Percentiles rank a stretch among this genome's conserved stretches.
Evolutionary conservation across 2,797 vertebrate genomes (phyloP).

Genomic region (Enteromius radiatus): DNA sequence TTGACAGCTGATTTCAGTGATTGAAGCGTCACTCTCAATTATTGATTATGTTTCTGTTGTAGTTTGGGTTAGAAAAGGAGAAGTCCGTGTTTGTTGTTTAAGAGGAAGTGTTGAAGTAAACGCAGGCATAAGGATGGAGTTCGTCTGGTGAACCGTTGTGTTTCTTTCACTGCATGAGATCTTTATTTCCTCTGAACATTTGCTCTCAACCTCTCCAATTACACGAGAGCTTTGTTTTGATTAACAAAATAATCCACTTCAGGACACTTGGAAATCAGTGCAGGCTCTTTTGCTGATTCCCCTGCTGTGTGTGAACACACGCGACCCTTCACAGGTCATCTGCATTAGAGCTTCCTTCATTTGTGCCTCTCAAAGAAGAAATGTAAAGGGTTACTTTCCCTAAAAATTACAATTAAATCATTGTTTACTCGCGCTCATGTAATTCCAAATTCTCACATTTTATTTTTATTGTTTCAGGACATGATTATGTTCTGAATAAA

Average conservation of each 20-base stretch:
- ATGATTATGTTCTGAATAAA: too few relatives aligned
- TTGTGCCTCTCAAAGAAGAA: neutral
- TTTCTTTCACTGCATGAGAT: neutral
- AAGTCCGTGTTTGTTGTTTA: neutral
- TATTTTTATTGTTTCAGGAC: too few relatives aligned
- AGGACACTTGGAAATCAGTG: conserved; percentile 16
- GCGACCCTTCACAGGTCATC: neutral
- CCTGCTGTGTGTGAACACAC: neutral
- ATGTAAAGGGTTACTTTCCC: neutral
- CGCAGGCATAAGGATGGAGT: neutral
- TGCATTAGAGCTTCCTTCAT: neutral
- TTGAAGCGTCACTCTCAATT: neutral
- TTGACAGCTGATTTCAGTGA: conserved; percentile 13
- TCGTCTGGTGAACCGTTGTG: too few relatives aligned
- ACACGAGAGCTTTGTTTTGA: conserved; percentile 4
- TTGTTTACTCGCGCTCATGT: neutral
- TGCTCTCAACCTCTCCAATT: conserved; percentile 13
- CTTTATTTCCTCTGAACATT: conserved; percentile 13
- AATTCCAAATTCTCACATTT: too few relatives aligned
- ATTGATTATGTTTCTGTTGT: conserved; percentile 7
- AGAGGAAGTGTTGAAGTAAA: neutral
- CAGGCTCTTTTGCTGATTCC: conserved; percentile 12
- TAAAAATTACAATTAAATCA: neutral
- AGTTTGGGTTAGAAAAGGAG: neutral
- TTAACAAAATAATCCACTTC: conserved; percentile 28